These are phyloP conservation scores for Gastracanthus pulcherrimus DNA, from an alignment of 2,888 invertebrate species.

Conservation along the genomic window DNA sequence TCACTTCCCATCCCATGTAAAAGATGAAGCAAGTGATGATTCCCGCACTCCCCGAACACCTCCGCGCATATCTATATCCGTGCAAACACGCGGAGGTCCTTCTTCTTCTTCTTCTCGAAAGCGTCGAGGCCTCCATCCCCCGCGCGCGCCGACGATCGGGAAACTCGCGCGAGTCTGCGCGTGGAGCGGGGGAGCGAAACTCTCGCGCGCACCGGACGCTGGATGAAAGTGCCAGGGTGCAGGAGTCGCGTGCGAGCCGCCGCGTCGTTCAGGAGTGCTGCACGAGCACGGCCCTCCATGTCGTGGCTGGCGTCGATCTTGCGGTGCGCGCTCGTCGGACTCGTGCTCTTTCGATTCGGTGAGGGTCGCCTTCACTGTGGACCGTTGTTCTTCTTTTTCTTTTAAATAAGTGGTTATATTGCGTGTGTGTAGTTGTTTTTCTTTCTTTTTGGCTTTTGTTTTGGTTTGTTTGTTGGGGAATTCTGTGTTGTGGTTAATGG, in stretches of 20 bases:
- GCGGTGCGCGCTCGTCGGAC: constrained; percentile 44
- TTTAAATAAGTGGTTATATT: not conserved
- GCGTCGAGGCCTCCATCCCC: no score
- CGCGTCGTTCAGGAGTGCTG: constrained; percentile 27
- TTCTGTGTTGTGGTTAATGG: no score
- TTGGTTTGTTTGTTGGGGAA: no score
- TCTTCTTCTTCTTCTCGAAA: no score
- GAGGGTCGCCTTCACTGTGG: constrained; percentile 6
- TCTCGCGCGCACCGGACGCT: not conserved
- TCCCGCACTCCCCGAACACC: no score
- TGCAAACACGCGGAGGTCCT: no score
- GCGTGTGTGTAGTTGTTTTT: not conserved
- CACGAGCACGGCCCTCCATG: constrained; percentile 26
- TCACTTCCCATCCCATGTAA: no score
- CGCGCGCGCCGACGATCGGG: no score
- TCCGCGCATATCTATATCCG: no score
- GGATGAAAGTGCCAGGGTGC: not conserved
- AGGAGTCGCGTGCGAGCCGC: not conserved
- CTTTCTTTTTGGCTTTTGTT: no score
- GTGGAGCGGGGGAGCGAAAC: not conserved
- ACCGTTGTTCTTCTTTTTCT: not conserved
- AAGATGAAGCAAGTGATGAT: no score
- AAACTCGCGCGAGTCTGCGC: constrained; percentile 6
- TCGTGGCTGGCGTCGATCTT: constrained; percentile 40
- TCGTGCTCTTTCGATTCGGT: constrained; percentile 52